phyloP scores from a whole-genome alignment of 2,797 vertebrate genomes.

The Morus bassanus region DNA sequence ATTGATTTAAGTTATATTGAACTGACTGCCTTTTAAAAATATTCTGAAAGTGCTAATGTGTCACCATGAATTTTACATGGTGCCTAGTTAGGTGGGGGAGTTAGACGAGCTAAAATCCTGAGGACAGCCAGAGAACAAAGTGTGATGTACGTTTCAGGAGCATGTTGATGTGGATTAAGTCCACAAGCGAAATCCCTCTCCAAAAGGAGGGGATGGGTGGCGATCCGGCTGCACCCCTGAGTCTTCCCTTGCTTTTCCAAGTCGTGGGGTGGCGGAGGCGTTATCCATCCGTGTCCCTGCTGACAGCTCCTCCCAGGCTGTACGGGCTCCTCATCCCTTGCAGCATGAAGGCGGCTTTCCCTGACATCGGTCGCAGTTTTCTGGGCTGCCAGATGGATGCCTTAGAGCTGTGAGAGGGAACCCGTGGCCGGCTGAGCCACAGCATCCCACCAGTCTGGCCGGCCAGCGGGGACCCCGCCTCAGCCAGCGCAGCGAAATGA shows the following conservation, averaged over 20 bases:
- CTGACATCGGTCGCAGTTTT: neutral
- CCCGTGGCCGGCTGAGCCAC: rapidly evolving
- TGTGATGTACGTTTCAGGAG: neutral
- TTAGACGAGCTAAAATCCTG: neutral
- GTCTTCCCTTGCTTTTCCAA: neutral
- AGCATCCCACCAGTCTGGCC: neutral
- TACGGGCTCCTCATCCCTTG: neutral
- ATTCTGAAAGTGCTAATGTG: neutral
- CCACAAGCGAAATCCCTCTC: neutral
- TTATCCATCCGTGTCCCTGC: neutral
- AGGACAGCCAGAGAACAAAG: neutral
- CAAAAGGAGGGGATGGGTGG: neutral
- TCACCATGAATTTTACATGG: neutral
- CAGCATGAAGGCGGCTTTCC: neutral
- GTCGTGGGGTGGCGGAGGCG: rapidly evolving
- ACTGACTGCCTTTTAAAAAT: neutral
- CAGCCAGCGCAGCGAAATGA: rapidly evolving
- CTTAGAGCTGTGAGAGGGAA: neutral
- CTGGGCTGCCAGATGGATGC: rapidly evolving
- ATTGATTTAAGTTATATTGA: neutral
- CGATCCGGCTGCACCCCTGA: neutral
- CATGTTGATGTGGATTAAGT: neutral
- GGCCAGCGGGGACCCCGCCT: neutral
- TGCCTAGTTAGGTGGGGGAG: neutral
- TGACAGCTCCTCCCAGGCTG: neutral